These are phyloP conservation scores for Gymnoscopelus microlampas DNA, from an alignment of 2,797 vertebrate genomes.

Conservation along the genomic window DNA sequence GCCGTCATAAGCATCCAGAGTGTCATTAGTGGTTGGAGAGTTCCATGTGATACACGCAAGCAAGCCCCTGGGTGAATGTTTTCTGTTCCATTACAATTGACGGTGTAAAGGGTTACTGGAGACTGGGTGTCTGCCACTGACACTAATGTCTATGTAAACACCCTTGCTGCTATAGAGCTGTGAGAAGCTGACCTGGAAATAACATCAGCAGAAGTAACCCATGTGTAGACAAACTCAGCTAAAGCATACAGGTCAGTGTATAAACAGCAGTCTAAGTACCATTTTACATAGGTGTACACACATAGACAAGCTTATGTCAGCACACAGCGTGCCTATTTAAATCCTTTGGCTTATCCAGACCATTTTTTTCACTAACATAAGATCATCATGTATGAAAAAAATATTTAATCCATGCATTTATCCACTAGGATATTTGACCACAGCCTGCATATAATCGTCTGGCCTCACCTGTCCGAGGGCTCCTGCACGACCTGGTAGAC, in stretches of 20 bases:
- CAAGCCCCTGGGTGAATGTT: slow-evolving; percentile 37
- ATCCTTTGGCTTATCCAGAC: slow-evolving; percentile 9
- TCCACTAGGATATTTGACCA: background rate
- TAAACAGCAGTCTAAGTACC: slow-evolving; percentile 3
- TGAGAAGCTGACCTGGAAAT: slow-evolving; percentile 43
- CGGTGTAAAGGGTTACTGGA: slow-evolving; percentile 34
- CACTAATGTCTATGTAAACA: slow-evolving; percentile 75
- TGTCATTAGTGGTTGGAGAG: slow-evolving; percentile 45
- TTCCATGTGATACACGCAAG: slow-evolving; percentile 44
- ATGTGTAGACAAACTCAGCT: slow-evolving; percentile 5
- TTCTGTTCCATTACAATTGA: slow-evolving; percentile 32
- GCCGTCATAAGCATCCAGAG: slow-evolving; percentile 18
- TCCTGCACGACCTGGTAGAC: slow-evolving; percentile 93
- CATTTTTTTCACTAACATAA: slow-evolving; percentile 6
- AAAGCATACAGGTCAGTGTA: slow-evolving; percentile 16
- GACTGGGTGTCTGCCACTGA: slow-evolving; percentile 65
- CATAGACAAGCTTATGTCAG: slow-evolving; percentile 12
- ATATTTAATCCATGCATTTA: background rate
- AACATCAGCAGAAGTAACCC: slow-evolving; percentile 59
- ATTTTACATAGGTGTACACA: background rate
- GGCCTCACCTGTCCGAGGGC: slow-evolving; percentile 83
- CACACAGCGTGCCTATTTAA: slow-evolving; percentile 14
- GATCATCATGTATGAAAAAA: slow-evolving; percentile 6
- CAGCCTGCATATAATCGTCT: background rate
- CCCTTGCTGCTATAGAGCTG: slow-evolving; percentile 16